Base-by-base conservation (phyloP, 2,797 vertebrate genomes). In the Carapus acus region DNA sequence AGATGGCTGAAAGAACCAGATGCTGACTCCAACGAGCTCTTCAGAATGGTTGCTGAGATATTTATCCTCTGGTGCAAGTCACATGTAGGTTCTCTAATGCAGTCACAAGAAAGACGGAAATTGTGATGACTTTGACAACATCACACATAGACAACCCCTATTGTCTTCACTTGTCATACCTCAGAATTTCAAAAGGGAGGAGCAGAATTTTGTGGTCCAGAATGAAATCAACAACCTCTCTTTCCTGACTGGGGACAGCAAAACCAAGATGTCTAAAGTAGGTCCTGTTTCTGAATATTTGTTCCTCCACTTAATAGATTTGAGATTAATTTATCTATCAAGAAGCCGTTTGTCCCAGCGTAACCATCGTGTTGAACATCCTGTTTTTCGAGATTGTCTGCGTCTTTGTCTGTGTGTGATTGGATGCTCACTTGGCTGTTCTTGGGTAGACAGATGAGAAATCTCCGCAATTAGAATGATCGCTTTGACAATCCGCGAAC, bases 221-320 rank as follows among this genome's bases (percentile, higher is more conserved):
- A 98, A 98, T 81, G 96, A 99, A 89, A 99, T 99, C 82, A 98
- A 99, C 85, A 98, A 99, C 77, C 91, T 99, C 60, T 93, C 96
- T 44, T 99, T 99, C 85, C 89, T 99, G 82, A 99, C 94, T 33
- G 94, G 94, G 57, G 95, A 98, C 78, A 96, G 86, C 86, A 99
- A 98, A 83, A 95, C 91, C 84, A 99, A 99, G 86, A 94, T 98
- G 91, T 91, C 94, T 27, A 99, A 98, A 91, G 96, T 98, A 90
- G 82, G 60, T 42, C 66, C 61, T 37, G 9, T 42, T 6, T 43
- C 40, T 20, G 5, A 18, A 3, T 7, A 12, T 13, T 38, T 0
- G 1, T 4, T 18, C 34, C n/a, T n/a, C n/a, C n/a, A n/a, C n/a
- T n/a, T n/a, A n/a, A n/a, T n/a, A 41, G 49, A 37, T 42, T 52